Base-by-base conservation (phyloP, 2,113 vertebrate species). In the Tragelaphus strepsiceros region DNA sequence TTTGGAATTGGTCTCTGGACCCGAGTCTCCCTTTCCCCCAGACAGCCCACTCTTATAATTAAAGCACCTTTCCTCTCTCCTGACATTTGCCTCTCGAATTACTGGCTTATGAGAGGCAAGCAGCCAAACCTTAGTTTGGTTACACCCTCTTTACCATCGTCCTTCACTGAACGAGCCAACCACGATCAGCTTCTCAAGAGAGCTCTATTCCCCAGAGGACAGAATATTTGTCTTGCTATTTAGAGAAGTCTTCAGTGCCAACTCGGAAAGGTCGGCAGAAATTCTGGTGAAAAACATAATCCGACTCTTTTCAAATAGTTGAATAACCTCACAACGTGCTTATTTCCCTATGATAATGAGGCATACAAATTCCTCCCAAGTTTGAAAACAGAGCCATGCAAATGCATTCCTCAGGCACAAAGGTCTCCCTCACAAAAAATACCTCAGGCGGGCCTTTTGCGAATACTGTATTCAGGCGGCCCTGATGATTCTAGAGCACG, bases 381-480 rank as follows among this genome's bases (percentile, higher is more conserved):
- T 90, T 95, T 80, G 94, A 94, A 88, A 91, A 90, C 43, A 80
- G 53, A 84, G 88, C n/a, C 28, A 35, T 32, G 77, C 53, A 89
- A 88, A 96, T 64, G 94, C 81, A 94, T 91, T 96, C 96, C 97
- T 96, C 28, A 35, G 77, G 81, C 43, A 94, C 21, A 35, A 97
- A 94, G n/a, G 77, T 32, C 39, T 96, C 62, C 61, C 78, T 85
- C 10, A 0, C 54, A 97, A 92, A 77, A 95, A 51, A 83, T 43
- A 46, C 90, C 71, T 84, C 35, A 91, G 88, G 90, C 80, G 82
- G 77, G 64, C 43, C 56, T 77, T 92, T 35, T 51, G 89, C 46
- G 90, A 49, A 80, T 58, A 6, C 11, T 26, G 51, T 26, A 32
- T 84, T 54, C 85, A 54, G 86, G 35, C n/a, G 8, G 88, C 64